Evolutionary conservation across 2,797 vertebrate genomes (phyloP).

Genomic region (Gymnodraco acuticeps): DNA sequence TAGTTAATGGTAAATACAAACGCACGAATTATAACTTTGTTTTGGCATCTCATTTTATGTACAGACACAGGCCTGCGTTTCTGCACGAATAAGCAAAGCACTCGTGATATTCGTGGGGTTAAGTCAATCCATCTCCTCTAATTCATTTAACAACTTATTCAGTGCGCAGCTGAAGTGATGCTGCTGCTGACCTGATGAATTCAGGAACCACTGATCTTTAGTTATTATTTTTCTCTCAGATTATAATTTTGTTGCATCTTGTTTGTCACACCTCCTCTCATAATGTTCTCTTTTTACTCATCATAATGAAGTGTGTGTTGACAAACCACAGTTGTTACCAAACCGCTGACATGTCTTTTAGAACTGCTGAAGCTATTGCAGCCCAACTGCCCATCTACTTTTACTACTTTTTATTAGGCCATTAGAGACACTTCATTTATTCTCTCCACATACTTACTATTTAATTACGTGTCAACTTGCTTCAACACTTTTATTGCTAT

Average conservation of each 20-base stretch:
- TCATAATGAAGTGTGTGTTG: conserved; percentile 25
- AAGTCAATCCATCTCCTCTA: conserved; percentile 60
- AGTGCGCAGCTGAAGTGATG: conserved; percentile 44
- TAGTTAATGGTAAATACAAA: conserved; percentile 34
- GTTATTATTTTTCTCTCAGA: neutral
- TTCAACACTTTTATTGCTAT: conserved; percentile 57
- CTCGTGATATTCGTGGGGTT: conserved; percentile 62
- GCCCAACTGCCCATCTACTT: conserved; percentile 62
- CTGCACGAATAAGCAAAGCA: conserved; percentile 49
- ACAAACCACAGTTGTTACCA: conserved; percentile 19
- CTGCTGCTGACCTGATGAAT: conserved; percentile 26
- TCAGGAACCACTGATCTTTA: neutral
- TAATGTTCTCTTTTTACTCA: neutral
- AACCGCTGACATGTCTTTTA: conserved; percentile 56
- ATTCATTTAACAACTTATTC: conserved; percentile 66
- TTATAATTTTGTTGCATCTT: no score
- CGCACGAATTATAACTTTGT: conserved; percentile 2
- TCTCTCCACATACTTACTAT: conserved; percentile 62
- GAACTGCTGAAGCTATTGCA: conserved; percentile 40
- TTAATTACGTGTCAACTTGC: conserved; percentile 69
- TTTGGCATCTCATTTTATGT: conserved; percentile 14
- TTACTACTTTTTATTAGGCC: conserved; percentile 70
- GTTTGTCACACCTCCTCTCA: neutral
- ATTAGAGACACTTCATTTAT: conserved; percentile 69
- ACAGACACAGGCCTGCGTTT: conserved; percentile 46